Percentiles rank a stretch among this genome's conserved stretches.
phyloP scores from a whole-genome alignment of 1,140 invertebrate genomes.

The Scylla paramamosain region DNA sequence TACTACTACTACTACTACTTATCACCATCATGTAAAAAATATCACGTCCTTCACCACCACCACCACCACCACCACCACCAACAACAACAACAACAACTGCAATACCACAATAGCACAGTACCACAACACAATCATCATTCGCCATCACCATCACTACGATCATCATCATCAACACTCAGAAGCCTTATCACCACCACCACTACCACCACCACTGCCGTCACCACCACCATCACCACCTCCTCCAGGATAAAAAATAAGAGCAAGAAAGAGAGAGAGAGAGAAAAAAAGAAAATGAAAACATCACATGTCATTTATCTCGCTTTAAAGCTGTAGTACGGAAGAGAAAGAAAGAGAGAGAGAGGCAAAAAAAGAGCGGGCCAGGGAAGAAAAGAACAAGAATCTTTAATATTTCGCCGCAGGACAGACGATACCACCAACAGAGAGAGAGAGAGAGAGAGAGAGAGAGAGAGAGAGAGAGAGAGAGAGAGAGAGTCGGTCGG shows the following conservation, averaged over 20 bases:
- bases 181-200: not conserved
- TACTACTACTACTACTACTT: not conserved
- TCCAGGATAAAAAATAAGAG: too few species aligned
- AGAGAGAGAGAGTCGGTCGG: too few species aligned
- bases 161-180: not conserved
- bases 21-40: not conserved
- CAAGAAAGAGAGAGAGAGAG: not conserved
- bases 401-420: too few species aligned
- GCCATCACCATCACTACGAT: not conserved
- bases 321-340: not conserved
- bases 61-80: constrained; percentile 14
- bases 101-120: not conserved
- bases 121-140: constrained; percentile 10
- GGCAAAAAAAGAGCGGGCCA: not conserved
- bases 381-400: not conserved
- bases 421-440: too few species aligned
- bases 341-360: constrained; percentile 53
- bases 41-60: too few species aligned
- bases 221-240: not conserved
- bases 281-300: not conserved
- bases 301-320: too few species aligned
- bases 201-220: not conserved
- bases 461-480: too few species aligned
- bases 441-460: too few species aligned
- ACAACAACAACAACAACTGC: too few species aligned